Evolutionary conservation across 1,140 invertebrate genomes (phyloP).

Genomic region (Nautilus pompilius): DNA sequence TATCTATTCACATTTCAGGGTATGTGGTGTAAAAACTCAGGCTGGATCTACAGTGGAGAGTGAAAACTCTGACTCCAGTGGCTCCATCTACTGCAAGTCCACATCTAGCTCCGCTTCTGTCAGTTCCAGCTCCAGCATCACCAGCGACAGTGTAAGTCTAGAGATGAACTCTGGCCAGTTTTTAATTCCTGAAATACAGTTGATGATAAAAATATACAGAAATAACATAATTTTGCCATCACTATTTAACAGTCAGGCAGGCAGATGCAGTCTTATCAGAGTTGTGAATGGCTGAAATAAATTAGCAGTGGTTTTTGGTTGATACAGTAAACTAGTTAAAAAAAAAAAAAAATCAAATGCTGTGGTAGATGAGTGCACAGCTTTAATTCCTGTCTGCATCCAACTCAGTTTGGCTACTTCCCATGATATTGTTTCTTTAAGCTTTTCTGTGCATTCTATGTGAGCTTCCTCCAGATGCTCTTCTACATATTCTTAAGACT

Average conservation of each 20-base stretch:
- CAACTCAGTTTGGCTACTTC: too few relatives aligned
- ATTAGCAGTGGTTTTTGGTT: not conserved
- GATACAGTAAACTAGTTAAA: not conserved
- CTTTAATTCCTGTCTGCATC: too few relatives aligned
- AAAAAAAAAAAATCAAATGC: too few relatives aligned
- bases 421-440: too few relatives aligned
- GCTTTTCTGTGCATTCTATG: too few relatives aligned
- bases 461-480: too few relatives aligned
- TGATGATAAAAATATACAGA: not conserved
- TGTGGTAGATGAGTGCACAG: too few relatives aligned
- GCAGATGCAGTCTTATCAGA: not conserved
- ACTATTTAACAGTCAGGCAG: not conserved
- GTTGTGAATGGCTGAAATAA: not conserved
- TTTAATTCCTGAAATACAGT: not conserved
- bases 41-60: slow-evolving; percentile 16
- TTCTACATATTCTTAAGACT: too few relatives aligned
- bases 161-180: not conserved
- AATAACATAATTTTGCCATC: not conserved
- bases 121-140: slow-evolving; percentile 34
- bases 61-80: slow-evolving; percentile 45
- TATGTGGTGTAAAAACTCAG: slow-evolving; percentile 4
- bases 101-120: slow-evolving; percentile 31
- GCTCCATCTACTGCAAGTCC: slow-evolving; percentile 45
- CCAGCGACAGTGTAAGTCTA: slow-evolving; percentile 43
- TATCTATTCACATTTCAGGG: not conserved